phyloP scores from a whole-genome alignment of 2,797 vertebrate genomes.

The Pteronotus mesoamericanus region DNA sequence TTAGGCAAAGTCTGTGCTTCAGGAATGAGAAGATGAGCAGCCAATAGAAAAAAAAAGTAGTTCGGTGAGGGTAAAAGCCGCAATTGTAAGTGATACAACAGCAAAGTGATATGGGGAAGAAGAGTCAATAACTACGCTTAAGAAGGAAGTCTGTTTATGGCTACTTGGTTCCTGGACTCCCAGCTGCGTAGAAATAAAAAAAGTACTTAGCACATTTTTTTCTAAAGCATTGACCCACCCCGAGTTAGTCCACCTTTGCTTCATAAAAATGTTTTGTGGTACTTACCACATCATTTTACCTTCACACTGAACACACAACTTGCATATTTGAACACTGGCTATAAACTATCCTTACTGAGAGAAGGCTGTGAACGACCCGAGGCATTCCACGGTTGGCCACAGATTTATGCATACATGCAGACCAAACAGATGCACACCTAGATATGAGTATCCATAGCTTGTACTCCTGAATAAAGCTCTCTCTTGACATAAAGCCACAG shows the following conservation, averaged over 20 bases:
- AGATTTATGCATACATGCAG: not conserved
- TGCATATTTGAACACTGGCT: not conserved
- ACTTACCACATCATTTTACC: not conserved
- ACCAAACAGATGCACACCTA: not conserved
- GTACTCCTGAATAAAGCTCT: not conserved
- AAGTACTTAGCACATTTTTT: not conserved
- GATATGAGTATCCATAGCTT: not conserved
- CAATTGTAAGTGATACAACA: not conserved
- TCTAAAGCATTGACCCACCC: not conserved
- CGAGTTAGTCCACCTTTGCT: not conserved
- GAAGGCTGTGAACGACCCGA: not conserved
- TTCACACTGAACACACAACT: not conserved
- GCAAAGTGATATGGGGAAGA: not conserved
- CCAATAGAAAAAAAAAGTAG: not conserved
- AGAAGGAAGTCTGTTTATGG: not conserved
- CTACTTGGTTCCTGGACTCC: not conserved
- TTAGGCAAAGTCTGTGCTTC: not conserved
- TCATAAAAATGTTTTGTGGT: not conserved
- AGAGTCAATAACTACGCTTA: not conserved
- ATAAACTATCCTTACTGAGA: not conserved
- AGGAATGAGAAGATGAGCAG: not conserved
- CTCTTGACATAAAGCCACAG: not conserved
- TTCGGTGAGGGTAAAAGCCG: not conserved
- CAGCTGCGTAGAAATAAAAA: not conserved
- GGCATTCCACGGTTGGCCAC: not conserved